Base-by-base conservation (phyloP, 2,797 vertebrate species). In the Myiotriccus ornatus region DNA sequence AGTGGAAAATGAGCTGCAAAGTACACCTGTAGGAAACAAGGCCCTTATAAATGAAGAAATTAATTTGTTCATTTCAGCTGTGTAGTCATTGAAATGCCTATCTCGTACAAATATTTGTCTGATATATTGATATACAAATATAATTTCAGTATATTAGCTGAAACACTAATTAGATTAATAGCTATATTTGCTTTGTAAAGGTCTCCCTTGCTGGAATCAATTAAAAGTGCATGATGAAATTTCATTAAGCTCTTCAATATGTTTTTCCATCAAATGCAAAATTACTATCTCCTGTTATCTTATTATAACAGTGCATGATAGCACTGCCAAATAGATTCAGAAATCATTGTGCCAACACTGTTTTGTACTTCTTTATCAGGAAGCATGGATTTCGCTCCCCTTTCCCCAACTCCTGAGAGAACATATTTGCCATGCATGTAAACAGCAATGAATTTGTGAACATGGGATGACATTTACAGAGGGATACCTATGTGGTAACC, bases 171-270 rank as follows among this genome's bases (percentile, higher is more conserved):
- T 96, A 95, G 63, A 94, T 88, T 95, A 93, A 96, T 96, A 96
- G 89, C 84, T 95, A 55, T 97, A 96, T 97, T 98, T 98, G 94
- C 92, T 96, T 95, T 95, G 52, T 70, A 94, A 97, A 97, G 84
- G 95, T 82, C 84, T 95, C 91, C 80, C 82, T 97, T 95, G 90
- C 91, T 90, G 82, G 89, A 96, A 96, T 85, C 96, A 97, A 97
- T 97, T 96, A 95, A 96, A 95, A 92, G 77, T 60, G 73, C 82
- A 90, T 79, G 56, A 90, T 88, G 20, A 97, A 97, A 93, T 94
- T 90, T 95, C 82, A 95, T 97, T 95, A 95, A 96, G 91, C 52
- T 80, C 49, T 71, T 90, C 65, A 87, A 50, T 93, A 93, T 93
- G 70, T 94, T 89, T 96, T 97, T 95, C 95, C 56, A 95, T 59